Conservation (phyloP, 1,140 invertebrate species). For the Zaprionus inermis region DNA sequence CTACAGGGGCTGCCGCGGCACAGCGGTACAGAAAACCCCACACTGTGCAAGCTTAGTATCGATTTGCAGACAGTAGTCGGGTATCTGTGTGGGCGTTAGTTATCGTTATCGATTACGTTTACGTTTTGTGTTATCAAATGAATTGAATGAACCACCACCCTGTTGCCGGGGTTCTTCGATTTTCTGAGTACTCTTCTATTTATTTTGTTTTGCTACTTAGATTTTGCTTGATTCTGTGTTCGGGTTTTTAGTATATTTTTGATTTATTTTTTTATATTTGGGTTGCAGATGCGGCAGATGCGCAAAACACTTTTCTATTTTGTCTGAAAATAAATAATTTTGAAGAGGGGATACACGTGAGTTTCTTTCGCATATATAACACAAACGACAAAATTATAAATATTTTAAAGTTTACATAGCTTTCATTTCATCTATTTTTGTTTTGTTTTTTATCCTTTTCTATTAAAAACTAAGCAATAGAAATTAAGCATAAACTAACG, state of each 20-base stretch:
- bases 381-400: conserved; percentile 76
- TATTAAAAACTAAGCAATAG: conserved; percentile 73
- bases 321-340: conserved; percentile 84
- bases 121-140: conserved; percentile 2
- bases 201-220: conserved; percentile 18
- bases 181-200: conserved; percentile 13
- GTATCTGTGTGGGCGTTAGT: neutral
- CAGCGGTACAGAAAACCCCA: conserved; percentile 77
- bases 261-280: conserved; percentile 55
- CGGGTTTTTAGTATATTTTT: conserved; percentile 42
- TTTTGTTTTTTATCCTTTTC: conserved; percentile 44
- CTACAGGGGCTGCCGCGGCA: conserved; percentile 75
- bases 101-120: conserved; percentile 17
- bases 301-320: conserved; percentile 71
- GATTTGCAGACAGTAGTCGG: conserved; percentile 16
- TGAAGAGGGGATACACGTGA: conserved; percentile 84
- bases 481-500: conserved; percentile 51
- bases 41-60: conserved; percentile 69
- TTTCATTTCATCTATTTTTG: conserved; percentile 21
- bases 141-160: neutral
- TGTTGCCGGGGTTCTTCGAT: conserved; percentile 4
- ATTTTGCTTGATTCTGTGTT: conserved; percentile 20
- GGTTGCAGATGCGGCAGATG: conserved; percentile 54
- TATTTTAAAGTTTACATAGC: conserved; percentile 59
- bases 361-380: conserved; percentile 77